phyloP scores from a whole-genome alignment of 2,888 invertebrate genomes.

The Iphiclides podalirius region DNA sequence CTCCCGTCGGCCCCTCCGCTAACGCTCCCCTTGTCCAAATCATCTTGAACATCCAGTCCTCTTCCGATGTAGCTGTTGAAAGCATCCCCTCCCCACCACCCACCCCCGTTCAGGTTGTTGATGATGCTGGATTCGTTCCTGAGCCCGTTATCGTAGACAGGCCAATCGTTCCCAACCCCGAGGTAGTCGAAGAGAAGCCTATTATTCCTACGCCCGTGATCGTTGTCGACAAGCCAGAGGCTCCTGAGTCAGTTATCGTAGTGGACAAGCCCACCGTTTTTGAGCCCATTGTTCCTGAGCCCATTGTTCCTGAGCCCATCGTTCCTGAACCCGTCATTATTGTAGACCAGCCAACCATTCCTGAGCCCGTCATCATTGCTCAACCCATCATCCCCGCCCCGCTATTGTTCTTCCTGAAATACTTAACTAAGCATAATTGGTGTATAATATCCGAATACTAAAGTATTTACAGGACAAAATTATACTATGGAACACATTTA shows the following conservation, averaged over 20 bases:
- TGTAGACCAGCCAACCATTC: no score
- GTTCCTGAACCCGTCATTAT: no score
- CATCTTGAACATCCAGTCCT: constrained; percentile 32
- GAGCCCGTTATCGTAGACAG: not conserved
- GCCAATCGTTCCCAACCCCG: not conserved
- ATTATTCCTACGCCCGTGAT: not conserved
- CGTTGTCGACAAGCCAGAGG: constrained; percentile 19
- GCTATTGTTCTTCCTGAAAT: constrained; percentile 31
- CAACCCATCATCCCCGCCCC: constrained; percentile 32
- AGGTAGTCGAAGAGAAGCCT: not conserved
- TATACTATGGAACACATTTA: no score
- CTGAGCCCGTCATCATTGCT: constrained; percentile 18
- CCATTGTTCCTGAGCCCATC: constrained; percentile 24
- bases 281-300: constrained; percentile 29
- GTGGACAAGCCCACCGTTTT: constrained; percentile 26
- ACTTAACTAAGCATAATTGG: no score
- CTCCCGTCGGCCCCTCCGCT: constrained; percentile 17
- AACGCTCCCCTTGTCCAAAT: constrained; percentile 35
- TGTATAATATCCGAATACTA: no score
- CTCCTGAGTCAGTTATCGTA: constrained; percentile 11
- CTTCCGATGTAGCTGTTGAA: not conserved
- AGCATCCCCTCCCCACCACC: not conserved
- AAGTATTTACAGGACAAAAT: no score
- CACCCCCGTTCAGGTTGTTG: not conserved
- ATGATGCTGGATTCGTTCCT: not conserved